These are phyloP conservation scores for Aelia acuminata DNA, from an alignment of 2,888 invertebrate species.

Conservation along the genomic window DNA sequence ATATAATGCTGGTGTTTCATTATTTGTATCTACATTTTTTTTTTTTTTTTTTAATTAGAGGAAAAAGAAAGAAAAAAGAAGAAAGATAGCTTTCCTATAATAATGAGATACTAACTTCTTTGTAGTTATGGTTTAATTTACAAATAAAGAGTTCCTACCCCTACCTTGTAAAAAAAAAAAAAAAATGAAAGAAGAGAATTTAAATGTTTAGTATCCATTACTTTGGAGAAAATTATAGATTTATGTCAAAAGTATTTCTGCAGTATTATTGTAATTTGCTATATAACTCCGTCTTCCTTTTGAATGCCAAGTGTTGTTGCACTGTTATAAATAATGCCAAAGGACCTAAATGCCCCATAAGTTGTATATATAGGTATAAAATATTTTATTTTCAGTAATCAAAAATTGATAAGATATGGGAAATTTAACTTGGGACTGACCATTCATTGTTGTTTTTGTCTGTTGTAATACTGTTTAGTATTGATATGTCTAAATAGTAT, in stretches of 20 bases:
- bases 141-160: slow-evolving; percentile 16
- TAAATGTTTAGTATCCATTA: neutral
- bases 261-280: slow-evolving; percentile 47
- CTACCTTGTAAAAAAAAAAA: slow-evolving; percentile 2
- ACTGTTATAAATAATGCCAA: slow-evolving; percentile 49
- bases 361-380: slow-evolving; percentile 42
- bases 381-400: slow-evolving; percentile 45
- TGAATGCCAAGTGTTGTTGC: slow-evolving; percentile 52
- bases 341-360: slow-evolving; percentile 37
- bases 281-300: slow-evolving; percentile 55
- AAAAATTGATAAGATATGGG: slow-evolving; percentile 28
- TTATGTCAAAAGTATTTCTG: slow-evolving; percentile 27
- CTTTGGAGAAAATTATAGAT: slow-evolving; percentile 20
- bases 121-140: neutral
- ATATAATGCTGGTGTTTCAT: neutral
- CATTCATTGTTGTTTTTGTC: slow-evolving; percentile 38
- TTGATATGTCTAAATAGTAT: slow-evolving; percentile 53
- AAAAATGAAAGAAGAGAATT: too few relatives aligned
- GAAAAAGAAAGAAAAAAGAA: slow-evolving; percentile 37
- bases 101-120: neutral
- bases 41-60: neutral
- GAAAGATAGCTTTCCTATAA: slow-evolving; percentile 17
- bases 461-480: slow-evolving; percentile 23
- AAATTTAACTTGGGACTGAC: slow-evolving; percentile 45
- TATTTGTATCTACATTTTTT: neutral